Conservation (phyloP, 2,113 vertebrate species). For the Mastomys coucha region DNA sequence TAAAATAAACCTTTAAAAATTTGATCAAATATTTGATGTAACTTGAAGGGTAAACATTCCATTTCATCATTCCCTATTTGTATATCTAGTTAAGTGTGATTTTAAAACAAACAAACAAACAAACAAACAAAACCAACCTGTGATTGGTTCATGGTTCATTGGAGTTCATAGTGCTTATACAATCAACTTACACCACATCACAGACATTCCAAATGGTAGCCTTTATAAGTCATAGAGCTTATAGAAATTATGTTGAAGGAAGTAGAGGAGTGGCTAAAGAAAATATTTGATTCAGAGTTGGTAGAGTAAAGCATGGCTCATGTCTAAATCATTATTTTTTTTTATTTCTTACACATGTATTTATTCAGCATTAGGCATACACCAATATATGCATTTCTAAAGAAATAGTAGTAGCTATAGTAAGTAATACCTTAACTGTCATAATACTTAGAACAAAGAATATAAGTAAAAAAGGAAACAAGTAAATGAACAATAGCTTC, state of each 20-base stretch:
- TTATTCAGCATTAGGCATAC: background rate
- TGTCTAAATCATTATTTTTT: background rate
- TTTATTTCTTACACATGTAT: background rate
- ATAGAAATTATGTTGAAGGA: background rate
- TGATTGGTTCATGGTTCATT: background rate
- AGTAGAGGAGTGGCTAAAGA: rapidly evolving
- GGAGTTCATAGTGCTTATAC: background rate
- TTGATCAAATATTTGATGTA: background rate
- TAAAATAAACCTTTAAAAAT: background rate
- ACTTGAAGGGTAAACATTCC: background rate
- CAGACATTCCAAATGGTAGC: background rate
- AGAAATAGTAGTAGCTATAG: background rate
- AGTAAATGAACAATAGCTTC: background rate
- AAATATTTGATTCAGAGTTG: background rate
- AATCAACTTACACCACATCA: background rate
- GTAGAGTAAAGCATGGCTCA: background rate
- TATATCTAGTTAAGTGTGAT: background rate
- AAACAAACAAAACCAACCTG: background rate
- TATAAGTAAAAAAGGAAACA: background rate
- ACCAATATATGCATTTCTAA: background rate
- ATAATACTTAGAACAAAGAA: background rate
- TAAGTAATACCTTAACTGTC: background rate
- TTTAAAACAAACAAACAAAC: background rate
- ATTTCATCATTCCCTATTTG: background rate
- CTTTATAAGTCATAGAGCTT: background rate